Evolutionary conservation across 2,797 vertebrate genomes (phyloP), one percentile per base, ranked within the genome.

Genomic region (Esox masquinongy): DNA sequence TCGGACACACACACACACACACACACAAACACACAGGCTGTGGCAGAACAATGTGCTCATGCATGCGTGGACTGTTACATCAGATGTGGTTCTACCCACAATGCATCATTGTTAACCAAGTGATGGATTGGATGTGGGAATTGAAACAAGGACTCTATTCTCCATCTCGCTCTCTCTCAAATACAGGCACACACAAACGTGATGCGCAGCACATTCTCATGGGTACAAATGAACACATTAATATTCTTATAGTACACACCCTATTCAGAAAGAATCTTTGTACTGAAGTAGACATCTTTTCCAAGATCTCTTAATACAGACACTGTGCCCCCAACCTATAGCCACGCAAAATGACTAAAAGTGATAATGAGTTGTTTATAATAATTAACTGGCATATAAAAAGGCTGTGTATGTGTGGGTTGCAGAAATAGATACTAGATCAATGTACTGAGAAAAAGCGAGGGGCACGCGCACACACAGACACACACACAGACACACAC

Each of bases 351-450:
- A 88, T 73, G 80, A 86, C 89, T 92, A 88, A 92, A 90, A 90
- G 89, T 88, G 85, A 92, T 92, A 91, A 92, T 79, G 85, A 90
- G 85, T 89, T 89, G 88, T 89, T 93, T 89, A 92, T 88, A 92
- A 92, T 90, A 88, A 92, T 89, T 87, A 73, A 93, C 92, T 90
- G 92, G 88, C 90, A 91, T 92, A 91, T 90, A 88, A 91, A 56
- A 93, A 92, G 89, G 74, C 4, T 4, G 26, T 39, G 79, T 79
- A 80, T 86, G 85, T 72, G 86, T 86, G 79, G 87, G 89, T 73
- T 85, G 84, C 86, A 82, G 77, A 87, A 86, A 86, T 85, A 86
- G 85, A 88, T 84, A 83, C 82, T 61, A 73, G 88, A 90, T 90
- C 87, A 90, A 78, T 90, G 86, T 86, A 82, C 87, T 77, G 56